Percentiles rank a stretch among this genome's conserved stretches.
Evolutionary conservation across 2,113 vertebrate species (phyloP).

Genomic region (Vanacampus margaritifer): DNA sequence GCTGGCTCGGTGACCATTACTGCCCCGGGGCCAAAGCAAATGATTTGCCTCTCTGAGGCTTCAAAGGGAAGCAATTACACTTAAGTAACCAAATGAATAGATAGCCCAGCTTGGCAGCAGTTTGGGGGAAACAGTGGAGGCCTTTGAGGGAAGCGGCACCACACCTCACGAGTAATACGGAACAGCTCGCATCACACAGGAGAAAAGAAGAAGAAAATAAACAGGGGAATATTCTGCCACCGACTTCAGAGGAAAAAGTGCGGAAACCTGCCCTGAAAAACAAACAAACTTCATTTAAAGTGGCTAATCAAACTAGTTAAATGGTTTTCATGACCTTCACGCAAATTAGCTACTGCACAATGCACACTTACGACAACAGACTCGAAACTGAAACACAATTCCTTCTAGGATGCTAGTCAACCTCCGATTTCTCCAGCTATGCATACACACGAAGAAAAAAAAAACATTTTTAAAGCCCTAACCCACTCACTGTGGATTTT

Average conservation of each 20-base stretch:
- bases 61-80: constrained; percentile 83
- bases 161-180: constrained; percentile 74
- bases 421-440: no score
- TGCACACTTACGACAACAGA: neutral
- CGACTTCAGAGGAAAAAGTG: constrained; percentile 36
- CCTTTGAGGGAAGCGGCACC: constrained; percentile 75
- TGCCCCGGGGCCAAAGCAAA: constrained; percentile 77
- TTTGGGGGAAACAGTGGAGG: constrained; percentile 74
- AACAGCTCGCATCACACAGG: constrained; percentile 63
- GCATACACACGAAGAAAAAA: no score
- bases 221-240: constrained; percentile 54
- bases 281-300: constrained; percentile 55
- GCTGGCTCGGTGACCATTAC: constrained; percentile 73
- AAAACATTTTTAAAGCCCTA: no score
- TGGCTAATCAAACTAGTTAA: constrained; percentile 47
- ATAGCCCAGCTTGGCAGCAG: constrained; percentile 78
- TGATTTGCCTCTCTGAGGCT: constrained; percentile 82
- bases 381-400: neutral
- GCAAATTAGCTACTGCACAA: constrained; percentile 12
- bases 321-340: no score
- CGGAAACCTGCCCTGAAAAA: constrained; percentile 57
- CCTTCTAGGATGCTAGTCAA: neutral
- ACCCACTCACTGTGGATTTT: no score
- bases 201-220: constrained; percentile 52
- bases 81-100: constrained; percentile 84